phyloP scores from a whole-genome alignment of 1,140 invertebrate species.

The Saccostrea cuccullata region DNA sequence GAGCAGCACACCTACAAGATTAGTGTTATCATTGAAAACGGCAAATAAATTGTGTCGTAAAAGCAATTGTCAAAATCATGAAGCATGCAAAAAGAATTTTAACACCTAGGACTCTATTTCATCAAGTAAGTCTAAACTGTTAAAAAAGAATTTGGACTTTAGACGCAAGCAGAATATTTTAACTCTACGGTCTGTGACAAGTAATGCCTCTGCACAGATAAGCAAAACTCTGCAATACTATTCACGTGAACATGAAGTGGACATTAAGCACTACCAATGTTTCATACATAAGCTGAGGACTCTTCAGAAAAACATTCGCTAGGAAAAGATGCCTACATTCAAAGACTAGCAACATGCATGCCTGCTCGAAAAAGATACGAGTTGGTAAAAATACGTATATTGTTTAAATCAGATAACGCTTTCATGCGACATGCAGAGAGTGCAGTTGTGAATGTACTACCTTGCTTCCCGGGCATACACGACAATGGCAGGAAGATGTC shows the following conservation, averaged over 20 bases:
- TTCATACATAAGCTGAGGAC: constrained; percentile 7
- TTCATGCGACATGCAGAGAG: background rate
- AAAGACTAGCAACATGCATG: background rate
- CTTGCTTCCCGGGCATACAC: constrained; percentile 9
- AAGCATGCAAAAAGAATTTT: background rate
- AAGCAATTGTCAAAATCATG: background rate
- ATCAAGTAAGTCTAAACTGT: background rate
- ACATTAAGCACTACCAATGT: background rate
- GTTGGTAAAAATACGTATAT: background rate
- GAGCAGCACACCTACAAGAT: background rate
- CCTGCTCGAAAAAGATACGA: background rate
- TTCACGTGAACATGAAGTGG: background rate
- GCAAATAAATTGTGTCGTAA: constrained; percentile 21
- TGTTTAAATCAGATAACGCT: background rate
- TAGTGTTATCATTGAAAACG: background rate
- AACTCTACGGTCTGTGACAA: background rate
- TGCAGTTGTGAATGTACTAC: background rate
- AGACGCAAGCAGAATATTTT: background rate
- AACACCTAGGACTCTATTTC: background rate
- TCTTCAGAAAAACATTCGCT: background rate
- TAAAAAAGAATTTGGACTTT: background rate
- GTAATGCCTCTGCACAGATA: constrained; percentile 31
- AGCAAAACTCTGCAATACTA: background rate
- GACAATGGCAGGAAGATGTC: background rate
- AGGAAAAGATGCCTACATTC: background rate